phyloP scores from a whole-genome alignment of 1,140 invertebrate species.

The Hyposmocoma kahamanoa region DNA sequence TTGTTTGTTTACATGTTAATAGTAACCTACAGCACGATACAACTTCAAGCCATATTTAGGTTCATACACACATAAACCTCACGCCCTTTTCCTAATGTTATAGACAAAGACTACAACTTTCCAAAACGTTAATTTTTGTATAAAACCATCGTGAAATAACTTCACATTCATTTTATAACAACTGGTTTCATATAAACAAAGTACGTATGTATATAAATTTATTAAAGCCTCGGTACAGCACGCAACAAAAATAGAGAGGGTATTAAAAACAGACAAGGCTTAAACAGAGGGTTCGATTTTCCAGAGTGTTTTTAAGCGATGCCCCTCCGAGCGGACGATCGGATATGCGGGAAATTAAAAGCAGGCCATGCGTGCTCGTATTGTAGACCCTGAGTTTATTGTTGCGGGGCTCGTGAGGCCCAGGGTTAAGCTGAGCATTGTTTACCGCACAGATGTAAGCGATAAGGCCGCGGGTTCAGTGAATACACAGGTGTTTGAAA shows the following conservation, averaged over 20 bases:
- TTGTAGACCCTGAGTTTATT: slow-evolving; percentile 41
- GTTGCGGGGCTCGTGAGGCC: too few species aligned
- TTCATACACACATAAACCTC: not conserved
- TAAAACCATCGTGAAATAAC: too few species aligned
- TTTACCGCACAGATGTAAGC: too few species aligned
- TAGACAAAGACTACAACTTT: not conserved
- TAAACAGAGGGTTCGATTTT: slow-evolving; percentile 28
- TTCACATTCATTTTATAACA: not conserved
- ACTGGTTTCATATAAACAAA: not conserved
- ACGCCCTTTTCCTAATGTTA: not conserved
- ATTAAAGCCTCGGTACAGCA: not conserved
- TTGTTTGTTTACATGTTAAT: not conserved
- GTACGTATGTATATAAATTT: not conserved
- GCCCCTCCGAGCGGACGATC: slow-evolving; percentile 39
- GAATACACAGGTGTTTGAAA: too few species aligned
- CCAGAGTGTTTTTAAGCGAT: slow-evolving; percentile 60
- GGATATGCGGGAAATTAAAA: slow-evolving; percentile 69
- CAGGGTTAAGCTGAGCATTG: too few species aligned
- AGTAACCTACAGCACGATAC: not conserved
- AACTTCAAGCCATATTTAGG: not conserved
- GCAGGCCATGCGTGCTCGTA: slow-evolving; percentile 54
- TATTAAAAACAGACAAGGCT: slow-evolving; percentile 21
- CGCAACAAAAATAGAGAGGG: slow-evolving; percentile 3
- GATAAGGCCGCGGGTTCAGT: too few species aligned
- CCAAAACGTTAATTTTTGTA: too few species aligned